Conservation (phyloP, 2,797 vertebrate genomes). For the Arrhamphus sclerolepis region DNA sequence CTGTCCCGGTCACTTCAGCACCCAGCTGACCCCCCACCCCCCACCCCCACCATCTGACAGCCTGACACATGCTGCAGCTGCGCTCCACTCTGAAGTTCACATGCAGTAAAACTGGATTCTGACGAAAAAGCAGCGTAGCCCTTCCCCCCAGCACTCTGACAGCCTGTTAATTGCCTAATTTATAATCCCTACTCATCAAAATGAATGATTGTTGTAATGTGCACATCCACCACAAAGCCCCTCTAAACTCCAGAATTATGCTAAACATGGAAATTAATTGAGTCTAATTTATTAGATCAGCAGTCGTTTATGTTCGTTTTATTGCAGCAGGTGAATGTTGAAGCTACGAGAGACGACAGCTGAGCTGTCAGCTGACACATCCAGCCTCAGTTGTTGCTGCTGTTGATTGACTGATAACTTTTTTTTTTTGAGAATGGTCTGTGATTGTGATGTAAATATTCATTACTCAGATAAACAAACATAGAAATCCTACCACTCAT, state of each 20-base stretch:
- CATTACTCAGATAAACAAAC: too few relatives aligned
- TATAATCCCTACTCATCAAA: conserved; percentile 78
- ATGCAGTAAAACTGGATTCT: conserved; percentile 32
- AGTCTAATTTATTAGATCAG: conserved; percentile 72
- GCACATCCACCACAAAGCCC: conserved; percentile 68
- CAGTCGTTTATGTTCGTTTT: conserved; percentile 33
- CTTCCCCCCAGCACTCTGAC: conserved; percentile 70
- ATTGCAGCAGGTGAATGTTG: conserved; percentile 40
- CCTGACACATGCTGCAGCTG: conserved; percentile 28
- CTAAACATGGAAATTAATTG: conserved; percentile 77
- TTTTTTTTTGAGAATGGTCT: background rate
- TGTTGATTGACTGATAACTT: conserved; percentile 13
- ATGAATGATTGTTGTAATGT: conserved; percentile 76
- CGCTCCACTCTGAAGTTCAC: conserved; percentile 40
- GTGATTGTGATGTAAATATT: too few relatives aligned
- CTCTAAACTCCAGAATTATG: conserved; percentile 74
- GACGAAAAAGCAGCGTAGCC: conserved; percentile 44
- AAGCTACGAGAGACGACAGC: too few relatives aligned
- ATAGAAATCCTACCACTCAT: too few relatives aligned
- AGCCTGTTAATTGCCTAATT: conserved; percentile 80
- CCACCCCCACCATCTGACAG: conserved; percentile 36
- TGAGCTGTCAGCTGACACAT: too few relatives aligned
- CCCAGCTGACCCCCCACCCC: conserved; percentile 48
- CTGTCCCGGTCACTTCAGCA: conserved; percentile 37
- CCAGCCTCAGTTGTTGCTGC: conserved; percentile 19